Base-by-base conservation (phyloP, 2,113 vertebrate species). In the Tenebrosternarchus preto region DNA sequence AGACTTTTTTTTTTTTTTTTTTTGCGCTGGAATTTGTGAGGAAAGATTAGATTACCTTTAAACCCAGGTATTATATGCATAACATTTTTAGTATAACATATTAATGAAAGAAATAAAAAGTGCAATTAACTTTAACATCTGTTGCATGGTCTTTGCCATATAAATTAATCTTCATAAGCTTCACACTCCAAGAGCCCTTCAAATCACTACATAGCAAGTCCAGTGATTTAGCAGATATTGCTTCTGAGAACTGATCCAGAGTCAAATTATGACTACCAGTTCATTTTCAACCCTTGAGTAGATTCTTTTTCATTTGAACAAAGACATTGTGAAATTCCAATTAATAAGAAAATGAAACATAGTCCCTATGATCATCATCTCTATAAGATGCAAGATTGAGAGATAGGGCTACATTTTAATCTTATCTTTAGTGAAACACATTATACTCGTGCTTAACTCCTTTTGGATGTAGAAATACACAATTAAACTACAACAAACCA, bases 251-350 rank as follows among this genome's bases (percentile, higher is more conserved):
- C 25, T 57, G 24, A 68, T 75, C 46, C 56, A 16, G 24, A 80
- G 64, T 59, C 50, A 73, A 73, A 80, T 80, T 80, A 74, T 59
- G 50, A 80, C 60, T 80, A 74, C 53, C 43, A 64, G 69, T 46
- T 27, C 39, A 73, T 78, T 73, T 57, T 59, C 56, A 27, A 36
- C 46, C 24, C 46, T 31, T 7, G 19, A 61, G 31, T 43, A 22
- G 17, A 56, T 66, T 75, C 27, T 29, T 31, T 77, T 70, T 25
- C 68, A 12, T 71, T 61, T 36, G 43, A 50, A 39, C 64, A 31
- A 76, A 75, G n/a, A 60, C 73, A 60, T 24, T 39, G 73, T 57
- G 71, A 70, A n/a, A 68, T 75, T 81, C 36, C 31, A 74, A 29
- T 59, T 74, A 43, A 78, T 66, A 57, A 50, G 20, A 46, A 25